phyloP scores from a whole-genome alignment of 2,113 vertebrate genomes.

The Aspidoscelis tigris region DNA sequence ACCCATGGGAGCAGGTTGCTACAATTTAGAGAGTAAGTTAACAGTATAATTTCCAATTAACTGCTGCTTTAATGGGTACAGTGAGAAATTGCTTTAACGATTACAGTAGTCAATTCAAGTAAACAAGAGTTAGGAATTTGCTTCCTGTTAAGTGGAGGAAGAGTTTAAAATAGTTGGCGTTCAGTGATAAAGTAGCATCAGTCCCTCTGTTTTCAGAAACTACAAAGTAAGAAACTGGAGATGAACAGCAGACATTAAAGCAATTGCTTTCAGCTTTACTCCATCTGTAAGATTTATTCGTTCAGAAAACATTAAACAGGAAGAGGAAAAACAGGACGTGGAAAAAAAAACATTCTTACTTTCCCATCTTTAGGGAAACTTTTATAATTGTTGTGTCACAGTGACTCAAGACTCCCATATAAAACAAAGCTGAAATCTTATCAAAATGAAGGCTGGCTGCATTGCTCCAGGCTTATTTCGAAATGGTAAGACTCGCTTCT shows the following conservation, averaged over 20 bases:
- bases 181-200: neutral
- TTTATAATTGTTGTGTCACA: constrained; percentile 42
- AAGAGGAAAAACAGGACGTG: constrained; percentile 40
- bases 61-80: constrained; percentile 24
- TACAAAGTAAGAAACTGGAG: constrained; percentile 7
- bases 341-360: constrained; percentile 28
- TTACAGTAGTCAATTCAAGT: constrained; percentile 5
- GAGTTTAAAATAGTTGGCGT: constrained; percentile 3
- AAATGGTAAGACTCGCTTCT: constrained; percentile 7
- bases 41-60: constrained; percentile 22
- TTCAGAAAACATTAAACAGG: constrained; percentile 32
- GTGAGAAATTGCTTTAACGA: constrained; percentile 32
- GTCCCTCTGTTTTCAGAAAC: constrained; percentile 30
- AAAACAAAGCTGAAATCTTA: constrained; percentile 38
- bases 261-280: constrained; percentile 33
- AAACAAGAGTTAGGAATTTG: constrained; percentile 38
- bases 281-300: constrained; percentile 36
- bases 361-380: constrained; percentile 45
- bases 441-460: constrained; percentile 46
- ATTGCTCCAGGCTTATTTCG: constrained; percentile 40
- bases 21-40: constrained; percentile 32
- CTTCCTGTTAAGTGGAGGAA: constrained; percentile 22
- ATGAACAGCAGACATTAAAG: constrained; percentile 23
- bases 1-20: constrained; percentile 3
- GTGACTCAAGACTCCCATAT: constrained; percentile 53